Conservation (phyloP, 2,797 vertebrate species). For the Eurystomus glaucurus region DNA sequence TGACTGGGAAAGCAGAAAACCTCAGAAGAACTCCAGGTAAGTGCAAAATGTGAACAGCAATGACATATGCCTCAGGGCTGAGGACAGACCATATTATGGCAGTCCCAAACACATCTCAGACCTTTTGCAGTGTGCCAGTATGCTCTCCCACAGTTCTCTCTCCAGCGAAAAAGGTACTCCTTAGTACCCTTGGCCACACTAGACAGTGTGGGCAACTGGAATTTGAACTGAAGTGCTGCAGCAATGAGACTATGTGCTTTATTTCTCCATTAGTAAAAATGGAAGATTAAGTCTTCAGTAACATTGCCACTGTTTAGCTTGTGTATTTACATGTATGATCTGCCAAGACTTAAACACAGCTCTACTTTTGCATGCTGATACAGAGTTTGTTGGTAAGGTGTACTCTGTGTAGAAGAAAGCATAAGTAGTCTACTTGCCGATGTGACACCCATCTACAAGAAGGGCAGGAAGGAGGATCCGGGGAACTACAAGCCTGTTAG, state of each 20-base stretch:
- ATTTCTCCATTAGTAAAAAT: neutral
- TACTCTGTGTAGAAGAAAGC: neutral
- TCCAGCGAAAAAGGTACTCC: neutral
- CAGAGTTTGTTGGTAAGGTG: neutral
- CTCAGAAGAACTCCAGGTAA: neutral
- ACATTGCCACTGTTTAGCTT: neutral
- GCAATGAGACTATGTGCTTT: neutral
- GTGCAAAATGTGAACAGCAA: neutral
- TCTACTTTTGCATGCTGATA: neutral
- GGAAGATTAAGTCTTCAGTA: neutral
- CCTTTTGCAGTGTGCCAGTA: neutral
- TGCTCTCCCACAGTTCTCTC: neutral
- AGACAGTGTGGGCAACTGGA: neutral
- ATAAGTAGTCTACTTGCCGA: neutral
- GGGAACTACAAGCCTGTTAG: too few relatives aligned
- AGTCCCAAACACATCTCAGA: neutral
- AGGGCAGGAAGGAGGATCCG: too few relatives aligned
- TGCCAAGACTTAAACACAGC: neutral
- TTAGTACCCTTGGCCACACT: neutral
- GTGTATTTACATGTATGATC: neutral
- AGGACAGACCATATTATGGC: neutral
- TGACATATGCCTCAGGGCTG: neutral
- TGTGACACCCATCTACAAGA: too few relatives aligned
- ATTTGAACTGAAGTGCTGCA: neutral
- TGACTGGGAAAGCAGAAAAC: neutral